These are phyloP conservation scores for Tragulus kanchil DNA, from an alignment of 2,113 vertebrate genomes.

Conservation along the genomic window DNA sequence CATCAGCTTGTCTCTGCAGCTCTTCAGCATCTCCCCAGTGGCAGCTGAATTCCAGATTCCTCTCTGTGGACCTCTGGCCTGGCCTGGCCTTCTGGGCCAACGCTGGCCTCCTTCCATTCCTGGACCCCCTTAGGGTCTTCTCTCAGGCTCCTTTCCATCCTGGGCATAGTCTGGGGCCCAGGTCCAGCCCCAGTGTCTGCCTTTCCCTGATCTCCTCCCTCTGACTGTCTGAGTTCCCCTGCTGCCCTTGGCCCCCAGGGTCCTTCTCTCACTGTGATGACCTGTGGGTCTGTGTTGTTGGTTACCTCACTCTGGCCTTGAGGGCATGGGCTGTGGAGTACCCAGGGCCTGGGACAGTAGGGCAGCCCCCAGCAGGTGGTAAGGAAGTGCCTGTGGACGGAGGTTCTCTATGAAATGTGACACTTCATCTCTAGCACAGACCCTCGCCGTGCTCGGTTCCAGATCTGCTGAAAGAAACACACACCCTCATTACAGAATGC, in stretches of 20 bases:
- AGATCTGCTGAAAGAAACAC: not conserved
- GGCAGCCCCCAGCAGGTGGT: too few relatives aligned
- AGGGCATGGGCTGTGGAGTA: fast-evolving
- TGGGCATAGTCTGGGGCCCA: too few relatives aligned
- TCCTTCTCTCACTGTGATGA: not conserved
- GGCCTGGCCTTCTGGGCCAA: too few relatives aligned
- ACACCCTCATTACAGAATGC: not conserved
- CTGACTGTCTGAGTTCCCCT: not conserved
- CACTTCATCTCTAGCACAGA: fast-evolving
- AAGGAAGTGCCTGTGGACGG: fast-evolving
- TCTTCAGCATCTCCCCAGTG: not conserved
- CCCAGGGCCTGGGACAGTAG: not conserved
- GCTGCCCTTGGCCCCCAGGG: fast-evolving
- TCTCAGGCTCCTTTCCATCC: too few relatives aligned
- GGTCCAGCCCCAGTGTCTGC: too few relatives aligned
- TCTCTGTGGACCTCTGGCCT: fast-evolving
- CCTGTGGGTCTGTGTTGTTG: not conserved
- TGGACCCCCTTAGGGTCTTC: fast-evolving
- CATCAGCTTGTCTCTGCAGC: not conserved
- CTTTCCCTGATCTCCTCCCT: not conserved
- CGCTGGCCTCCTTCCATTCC: not conserved
- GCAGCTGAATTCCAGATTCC: not conserved
- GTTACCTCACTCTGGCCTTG: not conserved
- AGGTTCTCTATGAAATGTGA: fast-evolving
- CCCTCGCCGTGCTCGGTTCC: fast-evolving